Base-by-base conservation (phyloP, 2,888 invertebrate species). In the Lottia gigantea region DNA sequence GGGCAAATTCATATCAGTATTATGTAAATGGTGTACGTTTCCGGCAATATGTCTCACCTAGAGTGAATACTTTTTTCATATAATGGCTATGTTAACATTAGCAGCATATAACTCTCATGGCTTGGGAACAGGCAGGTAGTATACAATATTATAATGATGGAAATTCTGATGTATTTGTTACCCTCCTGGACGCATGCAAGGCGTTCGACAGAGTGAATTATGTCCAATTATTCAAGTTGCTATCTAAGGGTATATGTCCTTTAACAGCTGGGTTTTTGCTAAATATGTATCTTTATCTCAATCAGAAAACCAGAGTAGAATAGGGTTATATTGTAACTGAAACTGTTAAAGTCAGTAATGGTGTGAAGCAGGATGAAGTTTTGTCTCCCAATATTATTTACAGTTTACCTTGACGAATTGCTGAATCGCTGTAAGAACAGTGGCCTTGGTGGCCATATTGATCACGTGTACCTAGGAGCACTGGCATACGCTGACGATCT, bases 401-500 rank as follows among this genome's bases (percentile, higher is more conserved):
- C 64, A 25, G 45, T 70, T 8, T 65, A 40, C 2, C 64, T 69
- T 16, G 67, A 74, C 66, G 45, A 47, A 47, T 62, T 64, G 45
- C 31, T 31, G 31, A 31, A 67, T n/a, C 61, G 49, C 46, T 63
- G 65, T 45, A 63, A 67, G 45, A 61, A 62, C 26, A 62, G 67
- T n/a, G 15, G 47, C 23, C 45, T 31, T 45, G 46, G 55, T 23
- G 1, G 67, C 65, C 40, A 68, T 71, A 14, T 46, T 46, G 46
- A 68, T 55, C 68, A 66, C 26, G 15, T 45, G 65, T 26, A 23
- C 19, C 26, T 40, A 23, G n/a, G 45, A 19, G 65, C 70, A 26
- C 68, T 73, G 64, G 71, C 68, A 16, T 73, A 67, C 68, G 71
- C 73, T 12, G 71, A 71, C 62, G 73, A 73, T 66, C 49, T 72